Base-by-base conservation (phyloP, 2,113 vertebrate species). In the Aepyceros melampus region DNA sequence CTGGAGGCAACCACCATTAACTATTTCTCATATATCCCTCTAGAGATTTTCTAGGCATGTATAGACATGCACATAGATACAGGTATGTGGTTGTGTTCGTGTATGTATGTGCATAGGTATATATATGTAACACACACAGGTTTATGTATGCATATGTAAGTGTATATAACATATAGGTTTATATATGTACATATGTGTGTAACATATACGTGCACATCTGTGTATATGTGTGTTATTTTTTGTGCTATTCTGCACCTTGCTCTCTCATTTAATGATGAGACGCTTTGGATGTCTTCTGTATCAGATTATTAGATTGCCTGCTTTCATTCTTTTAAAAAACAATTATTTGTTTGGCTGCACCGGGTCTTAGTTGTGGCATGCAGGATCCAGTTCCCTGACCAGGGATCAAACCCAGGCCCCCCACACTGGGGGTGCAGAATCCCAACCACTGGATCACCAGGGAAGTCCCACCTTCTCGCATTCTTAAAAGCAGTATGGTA, bases 401-500 rank as follows among this genome's bases (percentile, higher is more conserved):
- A 78, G 76, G 76, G 43, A 47, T 47, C 76, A 9, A 79, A 79
- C 76, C 76, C 76, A 17, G 45, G 76, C 29, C 76, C 15, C 45
- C 45, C 29, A 47, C 29, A 6, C 19, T 49, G 15, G 4, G 3
- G 2, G 15, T 74, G 21, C 71, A 76, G 71, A 43, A 43, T 76
- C 11, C 36, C 12, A 76, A 12, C 12, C 40, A 43, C 71, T 76
- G 71, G 40, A 43, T 43, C 71, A 76, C 3, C 36, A 43, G 11
- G 71, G 71, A 27, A 43, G 40, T 76, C 40, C 71, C 71, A 43
- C 58, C 45, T 36, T 55, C 40, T 89, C 88, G 47, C 53, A 87
- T 79, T 97, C 76, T 91, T 71, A 95, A 87, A 16, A 97, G n/a
- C 43, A 83, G 60, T 13, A 12, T 47, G 55, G 33, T 92, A n/a